Base-by-base conservation (phyloP, 1,140 invertebrate genomes). In the Plectrocnemia conspersa region DNA sequence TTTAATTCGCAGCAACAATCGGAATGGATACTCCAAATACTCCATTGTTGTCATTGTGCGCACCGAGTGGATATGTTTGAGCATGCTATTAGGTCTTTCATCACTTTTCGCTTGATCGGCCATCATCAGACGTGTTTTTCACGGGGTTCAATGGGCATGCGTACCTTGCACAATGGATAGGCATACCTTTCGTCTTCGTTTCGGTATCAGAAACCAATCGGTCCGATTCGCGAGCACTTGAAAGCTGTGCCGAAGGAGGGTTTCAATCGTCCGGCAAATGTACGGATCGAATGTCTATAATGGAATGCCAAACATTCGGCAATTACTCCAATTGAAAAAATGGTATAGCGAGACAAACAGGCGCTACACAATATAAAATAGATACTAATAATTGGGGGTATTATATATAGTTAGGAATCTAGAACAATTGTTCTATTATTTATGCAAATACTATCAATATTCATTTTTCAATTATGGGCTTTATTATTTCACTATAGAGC, bases 1-100 rank as follows among this genome's bases (percentile, higher is more conserved):
- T 59, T 59, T 59, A 59, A 59, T 59, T 54, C 57, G 47, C 46
- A 59, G 52, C 57, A 59, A 59, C 57, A 59, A 59, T 59, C 32
- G 57, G 55, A 59, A 59, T 23, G 25, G 35, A 55, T 52, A 38
- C 35, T 24, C 46, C 40, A 40, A 56, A 58, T 58, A 58, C 42
- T 49, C 23, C 36, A 29, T n/a, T 44, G 16, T 22, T 54, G 18
- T 45, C 24, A 11, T 35, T 32, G 45, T 44, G 22, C 35, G 25
- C 42, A 23, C 40, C 32, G 18, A 41, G n/a, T n/a, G n/a, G n/a
- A 52, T 23, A 48, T 42, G 56, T 54, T 54, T 46, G 29, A 58
- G 48, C 38, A 52, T 46, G 42, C 42, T 52, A 58, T 54, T 52
- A 29, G 55, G 25, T 44, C 36, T 36, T 40, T 52, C 23, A 19